Conservation (phyloP, 2,888 invertebrate genomes). For the Phaonia tiefii region DNA sequence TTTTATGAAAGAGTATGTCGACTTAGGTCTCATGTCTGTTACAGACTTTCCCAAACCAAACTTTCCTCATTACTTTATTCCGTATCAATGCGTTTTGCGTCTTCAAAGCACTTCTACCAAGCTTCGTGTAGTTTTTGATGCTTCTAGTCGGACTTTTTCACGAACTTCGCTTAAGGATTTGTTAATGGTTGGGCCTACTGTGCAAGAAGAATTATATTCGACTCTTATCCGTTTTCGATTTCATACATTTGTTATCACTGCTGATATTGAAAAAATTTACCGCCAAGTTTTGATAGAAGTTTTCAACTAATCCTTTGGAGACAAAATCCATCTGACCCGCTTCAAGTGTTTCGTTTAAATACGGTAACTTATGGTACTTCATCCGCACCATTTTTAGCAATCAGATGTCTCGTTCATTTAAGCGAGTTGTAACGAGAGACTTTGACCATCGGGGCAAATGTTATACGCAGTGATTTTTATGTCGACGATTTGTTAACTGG, state of each 20-base stretch:
- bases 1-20: constrained; percentile 30
- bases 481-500: no score
- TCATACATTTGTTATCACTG: constrained; percentile 24
- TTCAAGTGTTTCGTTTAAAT: no score
- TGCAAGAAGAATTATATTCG: constrained; percentile 30
- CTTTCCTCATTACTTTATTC: constrained; percentile 29
- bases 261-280: constrained; percentile 40
- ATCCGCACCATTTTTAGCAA: neutral
- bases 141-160: neutral
- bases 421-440: neutral
- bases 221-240: constrained; percentile 15
- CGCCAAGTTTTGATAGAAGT: constrained; percentile 20
- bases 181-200: constrained; percentile 23
- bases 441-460: neutral
- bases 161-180: constrained; percentile 19
- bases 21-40: constrained; percentile 21
- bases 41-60: neutral
- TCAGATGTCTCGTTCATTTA: neutral
- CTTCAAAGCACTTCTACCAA: constrained; percentile 5
- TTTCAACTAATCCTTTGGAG: constrained; percentile 11
- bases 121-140: neutral
- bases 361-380: neutral
- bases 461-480: neutral
- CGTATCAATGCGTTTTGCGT: neutral
- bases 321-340: neutral